A percentile compares a stretch with the other conserved stretches of the same genome.
Conservation (phyloP, 2,888 invertebrate species). For the Piscicola geometra region DNA sequence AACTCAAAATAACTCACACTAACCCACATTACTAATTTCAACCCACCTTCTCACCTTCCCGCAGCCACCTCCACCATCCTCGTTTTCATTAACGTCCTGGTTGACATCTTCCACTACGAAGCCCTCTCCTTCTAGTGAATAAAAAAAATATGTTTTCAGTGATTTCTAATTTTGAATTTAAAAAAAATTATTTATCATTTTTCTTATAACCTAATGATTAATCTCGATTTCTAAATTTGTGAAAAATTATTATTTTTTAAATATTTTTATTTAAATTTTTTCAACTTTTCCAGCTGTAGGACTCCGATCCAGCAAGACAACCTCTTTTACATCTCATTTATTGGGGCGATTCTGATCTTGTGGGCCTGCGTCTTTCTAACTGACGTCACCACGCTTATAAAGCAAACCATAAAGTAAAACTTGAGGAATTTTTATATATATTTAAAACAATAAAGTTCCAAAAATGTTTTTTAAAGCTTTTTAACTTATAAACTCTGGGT, state of each 20-base stretch:
- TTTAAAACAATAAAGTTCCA: too few relatives aligned
- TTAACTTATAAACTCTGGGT: too few relatives aligned
- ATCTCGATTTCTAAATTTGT: too few relatives aligned
- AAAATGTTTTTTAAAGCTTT: too few relatives aligned
- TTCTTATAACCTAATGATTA: too few relatives aligned
- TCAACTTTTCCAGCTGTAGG: background rate
- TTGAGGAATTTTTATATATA: too few relatives aligned
- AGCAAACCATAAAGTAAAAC: too few relatives aligned
- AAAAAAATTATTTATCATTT: background rate
- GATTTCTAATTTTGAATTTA: background rate
- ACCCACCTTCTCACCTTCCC: too few relatives aligned
- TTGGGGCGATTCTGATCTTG: background rate
- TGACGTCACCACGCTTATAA: too few relatives aligned
- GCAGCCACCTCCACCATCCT: background rate
- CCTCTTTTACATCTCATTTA: background rate
- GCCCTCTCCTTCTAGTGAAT: background rate
- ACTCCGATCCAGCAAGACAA: background rate
- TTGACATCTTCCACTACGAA: background rate
- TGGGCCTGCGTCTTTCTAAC: background rate
- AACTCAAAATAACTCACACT: too few relatives aligned
- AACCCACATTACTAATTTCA: too few relatives aligned
- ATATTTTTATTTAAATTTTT: background rate
- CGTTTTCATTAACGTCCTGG: constrained; percentile 2
- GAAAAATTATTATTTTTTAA: background rate
- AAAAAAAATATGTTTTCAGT: background rate